These are phyloP conservation scores for Xenopus laevis DNA, from an alignment of 2,113 vertebrate genomes.

Conservation along the genomic window DNA sequence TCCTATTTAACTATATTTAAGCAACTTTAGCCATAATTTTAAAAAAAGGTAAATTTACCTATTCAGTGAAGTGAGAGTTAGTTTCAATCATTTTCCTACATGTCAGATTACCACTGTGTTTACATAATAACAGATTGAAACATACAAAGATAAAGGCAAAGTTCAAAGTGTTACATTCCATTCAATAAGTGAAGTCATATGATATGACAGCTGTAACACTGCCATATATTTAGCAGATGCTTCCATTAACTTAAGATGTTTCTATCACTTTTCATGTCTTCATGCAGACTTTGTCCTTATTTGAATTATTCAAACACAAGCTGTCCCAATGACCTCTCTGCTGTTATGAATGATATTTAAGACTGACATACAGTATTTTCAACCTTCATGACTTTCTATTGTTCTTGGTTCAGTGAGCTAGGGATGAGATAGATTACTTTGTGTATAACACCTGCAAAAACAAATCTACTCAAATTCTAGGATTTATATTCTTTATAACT, in stretches of 20 bases:
- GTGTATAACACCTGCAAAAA: constrained; percentile 21
- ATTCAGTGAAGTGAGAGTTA: not conserved
- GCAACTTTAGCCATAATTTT: too few species aligned
- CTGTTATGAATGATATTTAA: constrained; percentile 26
- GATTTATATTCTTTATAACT: constrained; percentile 22
- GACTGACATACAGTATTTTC: constrained; percentile 19
- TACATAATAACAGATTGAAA: constrained; percentile 14
- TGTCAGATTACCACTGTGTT: constrained; percentile 8
- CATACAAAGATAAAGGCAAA: not conserved
- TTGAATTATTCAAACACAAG: constrained; percentile 14
- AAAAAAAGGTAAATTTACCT: too few species aligned
- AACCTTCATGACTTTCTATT: not conserved
- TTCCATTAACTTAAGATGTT: constrained; percentile 27
- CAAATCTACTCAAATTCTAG: constrained; percentile 4
- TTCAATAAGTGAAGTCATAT: constrained; percentile 14
- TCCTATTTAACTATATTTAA: too few species aligned
- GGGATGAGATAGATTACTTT: not conserved
- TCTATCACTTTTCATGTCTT: constrained; percentile 21
- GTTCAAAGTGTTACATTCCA: constrained; percentile 17
- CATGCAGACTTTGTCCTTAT: constrained; percentile 2
- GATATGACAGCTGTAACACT: constrained; percentile 17
- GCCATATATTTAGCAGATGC: constrained; percentile 20
- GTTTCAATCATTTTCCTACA: not conserved
- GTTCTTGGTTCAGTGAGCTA: constrained; percentile 10
- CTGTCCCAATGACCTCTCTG: constrained; percentile 21